Base-by-base conservation (phyloP, 2,113 vertebrate genomes). In the Corvus hawaiiensis region DNA sequence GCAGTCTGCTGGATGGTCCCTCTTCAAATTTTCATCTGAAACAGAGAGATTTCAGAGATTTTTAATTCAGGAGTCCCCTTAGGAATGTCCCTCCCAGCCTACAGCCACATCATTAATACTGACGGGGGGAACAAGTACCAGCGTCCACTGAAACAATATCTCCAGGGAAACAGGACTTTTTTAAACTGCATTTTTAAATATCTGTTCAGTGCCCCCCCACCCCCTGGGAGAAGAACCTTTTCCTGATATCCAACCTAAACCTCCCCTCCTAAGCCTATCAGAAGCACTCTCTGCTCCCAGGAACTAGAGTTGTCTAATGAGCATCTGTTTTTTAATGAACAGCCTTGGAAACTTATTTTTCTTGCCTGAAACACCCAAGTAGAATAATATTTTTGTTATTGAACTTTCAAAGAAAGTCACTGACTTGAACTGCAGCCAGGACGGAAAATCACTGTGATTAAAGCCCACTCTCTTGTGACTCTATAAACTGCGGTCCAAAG, bases 231-330 rank as follows among this genome's bases (percentile, higher is more conserved):
- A 59, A 39, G 13, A 59, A 21, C 6, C 13, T 67, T 54, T n/a
- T 27, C 77, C n/a, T 30, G 20, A 54, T 39, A 14, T 26, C 39
- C 77, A 61, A 23, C 33, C 37, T 30, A 59, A 52, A 30, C 9
- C 52, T 67, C 16, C 16, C 6, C 33, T 52, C 10, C 11, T 11
- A 18, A 33, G 27, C 6, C 21, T 32, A 22, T 7, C 46, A 68
- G 63, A 61, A 59, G 23, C 33, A 17, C 22, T 16, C 11, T 19
- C 52, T 44, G 61, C n/a, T 59, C 28, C 28, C 69, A 82, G 61
- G 52, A 52, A 24, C 16, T 24, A 3, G 0, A n/a, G 49, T 16
- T 77, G 46, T 15, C 46, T 6, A 39, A 54, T 0, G 0, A 48
- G 28, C 46, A 78, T 19, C 28, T 28, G 21, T 2, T 27, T 51